Base-by-base conservation (phyloP, 2,888 invertebrate species). In the Oscheius sp. region DNA sequence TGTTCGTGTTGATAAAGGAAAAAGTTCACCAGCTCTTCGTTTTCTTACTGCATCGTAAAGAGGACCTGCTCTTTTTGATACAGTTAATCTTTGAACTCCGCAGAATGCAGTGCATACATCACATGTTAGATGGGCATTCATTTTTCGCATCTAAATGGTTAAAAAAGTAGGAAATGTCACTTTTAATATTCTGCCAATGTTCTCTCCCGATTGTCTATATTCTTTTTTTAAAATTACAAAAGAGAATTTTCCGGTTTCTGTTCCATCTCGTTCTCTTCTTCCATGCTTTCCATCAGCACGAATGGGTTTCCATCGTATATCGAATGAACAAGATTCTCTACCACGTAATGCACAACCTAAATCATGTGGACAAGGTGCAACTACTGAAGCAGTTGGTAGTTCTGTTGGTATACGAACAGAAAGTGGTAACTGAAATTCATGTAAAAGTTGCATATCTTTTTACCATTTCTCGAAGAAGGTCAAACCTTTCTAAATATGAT, bases 151-250 rank as follows among this genome's bases (percentile, higher is more conserved):
- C 71, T 56, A 38, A 54, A 72, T 24, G 38, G 6, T 30, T 14
- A 28, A 50, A 56, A 33, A 47, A 32, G 50, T 56, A 33, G 26
- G 50, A 50, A 54, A 9, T 26, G 1, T 6, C 1, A 71, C 71
- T 44, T 74, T 73, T 38, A 77, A 36, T 44, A 77, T 68, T 50
- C 77, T 20, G n/a, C 62, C 68, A 0, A 69, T 50, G 17, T 71
- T 41, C 12, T 65, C 33, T 30, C 71, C 66, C 44, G 71, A 26
- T 28, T 62, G 67, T 14, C 81, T 75, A 47, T 32, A 66, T 56
- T 74, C 93, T 92, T 90, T 93, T 93, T 86, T 92, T 28, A 95
- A 86, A 54, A 95, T 91, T 0, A 94, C 89, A 86, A 94, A 95
- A 0, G 91, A 91, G 86, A 91, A 94, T 26, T 89, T 85, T 78